phyloP scores from a whole-genome alignment of 2,113 vertebrate genomes.

The Rutilus rutilus region DNA sequence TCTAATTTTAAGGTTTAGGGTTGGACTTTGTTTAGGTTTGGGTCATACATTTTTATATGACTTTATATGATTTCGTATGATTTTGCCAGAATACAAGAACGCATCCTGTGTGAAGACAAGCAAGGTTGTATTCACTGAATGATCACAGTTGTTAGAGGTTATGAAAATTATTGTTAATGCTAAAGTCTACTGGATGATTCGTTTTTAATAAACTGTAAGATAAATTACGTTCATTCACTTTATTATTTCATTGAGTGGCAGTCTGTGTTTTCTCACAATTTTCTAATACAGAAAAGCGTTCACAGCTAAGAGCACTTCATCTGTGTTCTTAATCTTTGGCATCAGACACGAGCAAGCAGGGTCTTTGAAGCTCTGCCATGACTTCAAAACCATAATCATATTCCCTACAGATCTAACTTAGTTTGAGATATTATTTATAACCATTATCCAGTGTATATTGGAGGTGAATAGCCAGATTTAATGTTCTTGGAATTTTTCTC shows the following conservation, averaged over 20 bases:
- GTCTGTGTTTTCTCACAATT: not conserved
- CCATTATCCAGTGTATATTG: slow-evolving; percentile 31
- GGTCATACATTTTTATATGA: not conserved
- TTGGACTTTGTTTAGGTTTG: not conserved
- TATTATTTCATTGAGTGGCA: not conserved
- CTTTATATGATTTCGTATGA: no score
- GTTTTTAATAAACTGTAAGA: not conserved
- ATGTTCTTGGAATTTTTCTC: not conserved
- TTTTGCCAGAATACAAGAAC: not conserved
- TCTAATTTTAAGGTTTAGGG: not conserved
- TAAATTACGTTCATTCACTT: slow-evolving; percentile 14
- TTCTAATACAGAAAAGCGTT: not conserved
- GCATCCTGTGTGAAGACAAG: not conserved
- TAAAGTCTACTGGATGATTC: no score
- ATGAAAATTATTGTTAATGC: not conserved
- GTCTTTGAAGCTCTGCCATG: slow-evolving; percentile 34
- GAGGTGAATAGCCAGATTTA: not conserved
- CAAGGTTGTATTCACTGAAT: not conserved
- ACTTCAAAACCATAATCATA: slow-evolving; percentile 40
- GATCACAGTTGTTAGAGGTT: not conserved
- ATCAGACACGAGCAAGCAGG: not conserved
- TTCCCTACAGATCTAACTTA: slow-evolving; percentile 26
- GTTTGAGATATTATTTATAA: slow-evolving; percentile 37
- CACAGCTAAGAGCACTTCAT: slow-evolving; percentile 26
- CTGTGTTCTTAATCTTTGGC: slow-evolving; percentile 47